A percentile compares a stretch with the other conserved stretches of the same genome.
These are phyloP conservation scores for Euclidia mi DNA, from an alignment of 2,888 invertebrate genomes.

Conservation along the genomic window DNA sequence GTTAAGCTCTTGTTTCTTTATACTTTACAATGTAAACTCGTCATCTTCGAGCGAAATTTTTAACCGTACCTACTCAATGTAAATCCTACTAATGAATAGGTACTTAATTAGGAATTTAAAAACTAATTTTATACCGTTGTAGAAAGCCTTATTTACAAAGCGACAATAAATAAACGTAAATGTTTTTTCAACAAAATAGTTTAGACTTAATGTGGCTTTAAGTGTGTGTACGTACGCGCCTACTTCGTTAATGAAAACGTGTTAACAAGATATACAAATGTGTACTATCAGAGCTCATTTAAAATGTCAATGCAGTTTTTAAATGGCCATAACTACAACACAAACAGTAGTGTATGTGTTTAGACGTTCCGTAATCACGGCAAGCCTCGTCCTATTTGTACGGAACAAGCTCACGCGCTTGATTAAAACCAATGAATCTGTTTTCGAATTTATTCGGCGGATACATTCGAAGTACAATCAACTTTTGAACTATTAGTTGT, in stretches of 20 bases:
- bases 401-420: conserved; percentile 3
- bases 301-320: conserved; percentile 12
- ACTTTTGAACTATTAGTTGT: neutral
- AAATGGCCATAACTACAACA: conserved; percentile 1
- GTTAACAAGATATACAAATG: conserved; percentile 10
- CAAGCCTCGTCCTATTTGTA: conserved; percentile 5
- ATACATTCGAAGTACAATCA: neutral
- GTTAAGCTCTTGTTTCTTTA: no score
- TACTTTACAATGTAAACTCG: no score
- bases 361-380: neutral
- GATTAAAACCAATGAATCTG: conserved; percentile 5
- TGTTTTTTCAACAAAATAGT: neutral
- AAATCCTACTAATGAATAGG: no score
- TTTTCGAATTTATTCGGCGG: no score
- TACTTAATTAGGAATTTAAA: no score
- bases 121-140: no score
- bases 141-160: no score
- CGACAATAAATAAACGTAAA: no score
- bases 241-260: neutral
- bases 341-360: neutral
- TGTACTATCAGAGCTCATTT: conserved; percentile 9
- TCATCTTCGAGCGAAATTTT: no score
- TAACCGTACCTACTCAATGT: no score
- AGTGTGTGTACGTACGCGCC: neutral
- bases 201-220: neutral